Base-by-base conservation (phyloP, 1,140 invertebrate species). In the Trachymyrmex septentrionalis region DNA sequence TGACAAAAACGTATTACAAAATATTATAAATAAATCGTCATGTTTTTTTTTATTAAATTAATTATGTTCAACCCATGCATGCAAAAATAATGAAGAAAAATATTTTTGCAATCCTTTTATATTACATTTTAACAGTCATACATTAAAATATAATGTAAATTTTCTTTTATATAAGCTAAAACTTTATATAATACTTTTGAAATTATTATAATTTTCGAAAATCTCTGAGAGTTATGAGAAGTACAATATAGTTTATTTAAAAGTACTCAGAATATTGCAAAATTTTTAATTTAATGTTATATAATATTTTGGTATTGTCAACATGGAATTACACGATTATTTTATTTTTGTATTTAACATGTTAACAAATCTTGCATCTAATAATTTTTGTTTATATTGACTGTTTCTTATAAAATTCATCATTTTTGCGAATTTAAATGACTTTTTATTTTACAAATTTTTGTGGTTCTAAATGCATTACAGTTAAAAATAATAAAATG, bases 1-100 rank as follows among this genome's bases (percentile, higher is more conserved):
- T 81, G 14, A 81, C 69, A 73, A 72, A 73, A 48, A 61, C 69
- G 75, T 84, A 84, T 61, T 73, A 75, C 55, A n/a, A 73, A 84
- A 73, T 84, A 84, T 75, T 84, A 84, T 38, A 84, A 82, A 84
- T 84, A 84, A 84, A 84, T 84, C 30, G 38, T 73, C 80, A 84
- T 63, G 80, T 73, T 84, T 84, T 84, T 84, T 84, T 84, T 73
- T 61, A 71, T 75, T 7, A 61, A 84, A 84, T 27, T 63, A 48
- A 63, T 73, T 84, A 73, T 81, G 53, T 84, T 84, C 12, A 30
- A 84, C 38, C 69, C 44, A 75, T 21, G 19, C 69, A 72, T n/a
- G 38, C 72, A 24, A 84, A 84, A 84, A 84, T 73, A 84, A 84
- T 84, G 57, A 75, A 61, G 69, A 84, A 84, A 84, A 73, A 75